These are phyloP conservation scores for Amblyornis subalaris DNA, from an alignment of 2,113 vertebrate genomes.

Conservation along the genomic window DNA sequence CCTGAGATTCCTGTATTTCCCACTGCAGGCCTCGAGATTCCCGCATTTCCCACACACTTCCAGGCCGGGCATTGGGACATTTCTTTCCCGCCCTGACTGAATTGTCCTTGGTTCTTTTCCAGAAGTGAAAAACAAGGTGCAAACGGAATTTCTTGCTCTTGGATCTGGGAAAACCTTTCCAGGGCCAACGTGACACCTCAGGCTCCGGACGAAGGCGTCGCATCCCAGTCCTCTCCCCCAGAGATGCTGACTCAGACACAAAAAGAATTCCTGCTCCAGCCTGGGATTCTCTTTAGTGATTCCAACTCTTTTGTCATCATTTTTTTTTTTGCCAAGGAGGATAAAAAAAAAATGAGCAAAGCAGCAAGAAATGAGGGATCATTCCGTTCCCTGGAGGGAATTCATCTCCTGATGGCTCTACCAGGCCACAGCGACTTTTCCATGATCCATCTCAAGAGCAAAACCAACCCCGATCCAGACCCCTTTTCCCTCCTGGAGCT, in stretches of 20 bases:
- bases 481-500: too few species aligned
- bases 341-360: background rate
- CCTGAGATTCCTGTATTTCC: rapidly evolving
- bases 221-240: rapidly evolving
- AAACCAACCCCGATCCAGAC: background rate
- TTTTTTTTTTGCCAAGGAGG: background rate
- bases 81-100: too few species aligned
- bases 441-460: background rate
- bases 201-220: background rate
- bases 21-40: background rate
- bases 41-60: background rate
- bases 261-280: background rate
- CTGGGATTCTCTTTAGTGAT: background rate
- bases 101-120: background rate
- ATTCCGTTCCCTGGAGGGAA: background rate
- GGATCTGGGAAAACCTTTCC: background rate
- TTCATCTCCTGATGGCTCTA: background rate
- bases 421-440: background rate
- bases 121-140: background rate
- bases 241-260: background rate
- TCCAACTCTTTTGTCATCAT: background rate
- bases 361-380: background rate
- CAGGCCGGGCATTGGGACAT: background rate
- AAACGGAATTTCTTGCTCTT: background rate
- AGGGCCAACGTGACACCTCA: background rate